Percentiles rank a stretch among this genome's conserved stretches.
These are phyloP conservation scores for Ginglymostoma cirratum DNA, from an alignment of 2,113 vertebrate species.

Conservation along the genomic window DNA sequence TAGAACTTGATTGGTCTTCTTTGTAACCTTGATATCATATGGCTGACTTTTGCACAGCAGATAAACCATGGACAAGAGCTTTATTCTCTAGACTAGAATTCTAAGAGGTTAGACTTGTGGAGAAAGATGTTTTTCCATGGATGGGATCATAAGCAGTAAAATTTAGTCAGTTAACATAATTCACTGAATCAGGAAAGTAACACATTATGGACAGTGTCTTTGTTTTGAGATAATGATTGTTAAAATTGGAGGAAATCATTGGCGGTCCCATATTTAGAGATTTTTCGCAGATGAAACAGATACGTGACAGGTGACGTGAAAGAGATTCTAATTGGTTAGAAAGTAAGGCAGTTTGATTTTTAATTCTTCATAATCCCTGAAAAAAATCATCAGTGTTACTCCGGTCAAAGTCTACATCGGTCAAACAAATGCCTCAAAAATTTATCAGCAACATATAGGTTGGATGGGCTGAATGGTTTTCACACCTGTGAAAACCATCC, in stretches of 20 bases:
- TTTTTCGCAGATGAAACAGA: not conserved
- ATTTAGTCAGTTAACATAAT: not conserved
- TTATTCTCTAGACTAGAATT: not conserved
- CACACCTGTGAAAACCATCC: not conserved
- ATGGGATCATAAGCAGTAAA: not conserved
- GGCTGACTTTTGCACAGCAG: not conserved
- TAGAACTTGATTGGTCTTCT: not conserved
- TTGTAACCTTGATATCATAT: not conserved
- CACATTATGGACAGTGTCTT: not conserved
- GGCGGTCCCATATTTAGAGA: not conserved
- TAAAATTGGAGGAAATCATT: not conserved
- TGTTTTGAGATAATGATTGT: not conserved
- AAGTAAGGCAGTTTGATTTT: not conserved
- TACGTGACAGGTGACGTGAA: not conserved
- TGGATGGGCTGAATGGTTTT: too few species aligned
- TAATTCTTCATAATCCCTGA: not conserved
- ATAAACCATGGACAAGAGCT: not conserved
- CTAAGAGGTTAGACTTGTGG: not conserved
- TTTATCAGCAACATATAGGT: not conserved
- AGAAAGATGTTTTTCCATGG: not conserved
- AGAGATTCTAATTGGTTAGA: not conserved
- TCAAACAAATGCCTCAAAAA: not conserved
- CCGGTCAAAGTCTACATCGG: not conserved
- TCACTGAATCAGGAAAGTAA: not conserved
- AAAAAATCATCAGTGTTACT: not conserved